Percentiles rank a stretch among this genome's conserved stretches.
Evolutionary conservation across 2,888 invertebrate genomes (phyloP).

Genomic region (Timema cristinae): DNA sequence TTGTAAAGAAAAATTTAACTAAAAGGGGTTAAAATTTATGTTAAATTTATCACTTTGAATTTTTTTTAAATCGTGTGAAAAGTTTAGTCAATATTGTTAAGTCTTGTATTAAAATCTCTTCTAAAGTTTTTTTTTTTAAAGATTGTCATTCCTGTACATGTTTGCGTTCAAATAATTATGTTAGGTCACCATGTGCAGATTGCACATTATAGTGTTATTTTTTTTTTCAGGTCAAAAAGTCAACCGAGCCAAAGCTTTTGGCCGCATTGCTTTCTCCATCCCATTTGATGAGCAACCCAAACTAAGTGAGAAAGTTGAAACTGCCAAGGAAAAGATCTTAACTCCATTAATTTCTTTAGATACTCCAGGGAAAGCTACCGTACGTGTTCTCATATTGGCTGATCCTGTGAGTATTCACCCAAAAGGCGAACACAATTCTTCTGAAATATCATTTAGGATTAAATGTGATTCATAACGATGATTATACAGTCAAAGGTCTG

Average conservation of each 20-base stretch:
- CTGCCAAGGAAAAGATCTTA: conserved; percentile 68
- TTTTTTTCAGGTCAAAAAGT: conserved; percentile 55
- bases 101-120: no score
- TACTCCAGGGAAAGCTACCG: conserved; percentile 96
- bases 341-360: conserved; percentile 89
- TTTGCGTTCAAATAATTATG: background rate
- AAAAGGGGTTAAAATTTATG: no score
- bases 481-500: no score
- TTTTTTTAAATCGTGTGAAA: no score
- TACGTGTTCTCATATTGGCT: conserved; percentile 91
- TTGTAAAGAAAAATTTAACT: no score
- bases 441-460: no score
- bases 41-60: no score
- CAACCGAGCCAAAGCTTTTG: conserved; percentile 86
- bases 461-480: no score
- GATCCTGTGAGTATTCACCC: conserved; percentile 65
- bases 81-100: no score
- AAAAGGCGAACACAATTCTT: no score
- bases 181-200: background rate
- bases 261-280: conserved; percentile 91
- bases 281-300: conserved; percentile 71
- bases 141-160: no score
- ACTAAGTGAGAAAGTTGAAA: conserved; percentile 69
- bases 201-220: background rate
- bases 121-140: no score